Evolutionary conservation across 2,113 vertebrate genomes (phyloP).

Genomic region (Aegithalos caudatus): DNA sequence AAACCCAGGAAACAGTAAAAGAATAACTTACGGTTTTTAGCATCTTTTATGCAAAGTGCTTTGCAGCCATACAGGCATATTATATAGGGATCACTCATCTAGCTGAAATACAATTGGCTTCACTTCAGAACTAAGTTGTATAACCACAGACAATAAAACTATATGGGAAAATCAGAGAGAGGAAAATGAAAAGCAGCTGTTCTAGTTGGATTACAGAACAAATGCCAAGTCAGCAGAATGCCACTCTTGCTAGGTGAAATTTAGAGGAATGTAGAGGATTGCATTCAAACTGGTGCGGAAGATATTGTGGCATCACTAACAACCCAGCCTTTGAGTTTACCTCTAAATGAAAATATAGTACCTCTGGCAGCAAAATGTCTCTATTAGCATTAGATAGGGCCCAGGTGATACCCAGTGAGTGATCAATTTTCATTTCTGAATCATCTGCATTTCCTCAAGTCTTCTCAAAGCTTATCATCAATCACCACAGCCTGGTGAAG

Average conservation of each 20-base stretch:
- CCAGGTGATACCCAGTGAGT: not conserved
- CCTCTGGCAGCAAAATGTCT: not conserved
- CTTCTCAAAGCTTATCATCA: not conserved
- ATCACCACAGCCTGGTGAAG: not conserved
- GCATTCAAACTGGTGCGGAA: not conserved
- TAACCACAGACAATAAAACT: not conserved
- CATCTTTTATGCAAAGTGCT: not conserved
- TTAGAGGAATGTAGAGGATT: not conserved
- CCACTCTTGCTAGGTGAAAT: not conserved
- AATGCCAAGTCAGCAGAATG: not conserved
- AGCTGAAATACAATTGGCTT: not conserved
- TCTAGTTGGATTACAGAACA: not conserved
- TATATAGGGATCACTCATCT: not conserved
- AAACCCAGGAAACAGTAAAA: not conserved
- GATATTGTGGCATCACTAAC: rapidly evolving
- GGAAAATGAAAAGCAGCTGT: not conserved
- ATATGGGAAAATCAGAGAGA: not conserved
- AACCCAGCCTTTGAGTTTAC: not conserved
- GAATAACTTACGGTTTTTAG: not conserved
- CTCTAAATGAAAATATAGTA: not conserved
- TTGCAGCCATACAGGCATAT: not conserved
- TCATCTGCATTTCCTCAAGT: not conserved
- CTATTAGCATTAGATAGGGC: not conserved
- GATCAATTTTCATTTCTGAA: not conserved
- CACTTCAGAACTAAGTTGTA: not conserved